Conservation (phyloP, 1,140 invertebrate species). For the Ephestia elutella region DNA sequence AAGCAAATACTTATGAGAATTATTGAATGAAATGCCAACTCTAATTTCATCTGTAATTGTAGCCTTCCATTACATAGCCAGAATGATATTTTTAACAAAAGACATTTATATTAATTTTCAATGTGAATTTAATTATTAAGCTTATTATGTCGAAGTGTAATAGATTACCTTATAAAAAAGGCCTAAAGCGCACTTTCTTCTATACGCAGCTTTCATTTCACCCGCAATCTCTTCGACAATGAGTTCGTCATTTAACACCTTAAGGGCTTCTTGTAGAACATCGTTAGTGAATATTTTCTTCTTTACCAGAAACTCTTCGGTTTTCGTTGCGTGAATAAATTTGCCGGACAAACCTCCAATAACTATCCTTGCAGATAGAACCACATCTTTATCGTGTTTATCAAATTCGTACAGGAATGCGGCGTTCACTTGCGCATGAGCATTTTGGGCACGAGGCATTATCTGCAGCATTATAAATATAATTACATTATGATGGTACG, state of each 20-base stretch:
- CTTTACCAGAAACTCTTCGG: conserved; percentile 77
- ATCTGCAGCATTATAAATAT: conserved; percentile 61
- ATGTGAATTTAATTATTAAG: too few relatives aligned
- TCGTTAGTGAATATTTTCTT: conserved; percentile 70
- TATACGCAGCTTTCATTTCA: conserved; percentile 78
- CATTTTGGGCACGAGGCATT: conserved; percentile 80
- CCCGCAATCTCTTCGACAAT: conserved; percentile 76
- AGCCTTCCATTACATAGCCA: too few relatives aligned
- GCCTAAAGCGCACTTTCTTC: conserved; percentile 76
- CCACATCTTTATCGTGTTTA: conserved; percentile 22
- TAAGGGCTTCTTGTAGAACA: conserved; percentile 74
- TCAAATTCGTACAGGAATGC: conserved; percentile 80
- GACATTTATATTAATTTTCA: too few relatives aligned
- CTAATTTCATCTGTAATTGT: too few relatives aligned
- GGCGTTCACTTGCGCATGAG: conserved; percentile 82
- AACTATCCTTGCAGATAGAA: conserved; percentile 73
- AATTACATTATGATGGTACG: too few relatives aligned
- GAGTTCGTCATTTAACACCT: conserved; percentile 76
- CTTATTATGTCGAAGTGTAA: not conserved
- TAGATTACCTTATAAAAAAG: conserved; percentile 81
- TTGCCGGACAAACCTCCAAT: conserved; percentile 79
- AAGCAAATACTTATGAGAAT: too few relatives aligned
- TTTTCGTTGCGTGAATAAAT: conserved; percentile 80
- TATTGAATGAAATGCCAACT: too few relatives aligned
- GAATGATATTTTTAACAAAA: too few relatives aligned